Conservation (phyloP, 2,888 invertebrate species). For the Hoplodrina ambigua region DNA sequence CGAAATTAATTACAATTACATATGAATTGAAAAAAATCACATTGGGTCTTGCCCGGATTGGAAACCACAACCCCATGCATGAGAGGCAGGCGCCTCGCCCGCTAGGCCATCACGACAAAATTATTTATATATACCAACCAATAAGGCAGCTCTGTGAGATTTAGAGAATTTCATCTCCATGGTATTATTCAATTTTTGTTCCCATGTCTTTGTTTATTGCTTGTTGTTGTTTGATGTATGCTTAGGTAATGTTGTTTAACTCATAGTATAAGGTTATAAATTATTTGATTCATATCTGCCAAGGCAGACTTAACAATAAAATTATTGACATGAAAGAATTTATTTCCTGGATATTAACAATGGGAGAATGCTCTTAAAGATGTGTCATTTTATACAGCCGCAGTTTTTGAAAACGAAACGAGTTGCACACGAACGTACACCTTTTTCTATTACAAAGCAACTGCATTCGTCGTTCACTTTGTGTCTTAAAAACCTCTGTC, state of each 20-base stretch:
- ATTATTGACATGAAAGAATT: slow-evolving; percentile 16
- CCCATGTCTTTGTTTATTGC: slow-evolving; percentile 3
- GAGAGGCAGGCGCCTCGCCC: no score
- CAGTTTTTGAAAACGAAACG: neutral
- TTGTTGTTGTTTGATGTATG: neutral
- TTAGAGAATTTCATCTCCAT: neutral
- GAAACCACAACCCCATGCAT: no score
- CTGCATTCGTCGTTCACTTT: no score
- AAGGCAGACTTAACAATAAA: slow-evolving; percentile 9
- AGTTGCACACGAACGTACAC: neutral
- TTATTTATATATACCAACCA: neutral
- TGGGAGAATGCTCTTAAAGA: neutral
- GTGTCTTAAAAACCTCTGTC: no score
- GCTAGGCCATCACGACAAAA: no score
- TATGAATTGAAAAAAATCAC: no score
- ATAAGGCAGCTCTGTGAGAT: neutral
- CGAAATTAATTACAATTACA: no score
- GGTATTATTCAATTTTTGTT: neutral
- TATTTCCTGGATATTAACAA: slow-evolving; percentile 5
- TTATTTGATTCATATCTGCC: slow-evolving; percentile 5
- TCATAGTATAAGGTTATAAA: neutral
- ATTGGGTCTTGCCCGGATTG: no score
- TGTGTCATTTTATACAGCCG: no score
- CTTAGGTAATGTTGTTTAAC: slow-evolving; percentile 7
- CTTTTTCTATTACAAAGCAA: no score